phyloP scores from a whole-genome alignment of 1,140 invertebrate genomes.

The Drosophila tropicalis region DNA sequence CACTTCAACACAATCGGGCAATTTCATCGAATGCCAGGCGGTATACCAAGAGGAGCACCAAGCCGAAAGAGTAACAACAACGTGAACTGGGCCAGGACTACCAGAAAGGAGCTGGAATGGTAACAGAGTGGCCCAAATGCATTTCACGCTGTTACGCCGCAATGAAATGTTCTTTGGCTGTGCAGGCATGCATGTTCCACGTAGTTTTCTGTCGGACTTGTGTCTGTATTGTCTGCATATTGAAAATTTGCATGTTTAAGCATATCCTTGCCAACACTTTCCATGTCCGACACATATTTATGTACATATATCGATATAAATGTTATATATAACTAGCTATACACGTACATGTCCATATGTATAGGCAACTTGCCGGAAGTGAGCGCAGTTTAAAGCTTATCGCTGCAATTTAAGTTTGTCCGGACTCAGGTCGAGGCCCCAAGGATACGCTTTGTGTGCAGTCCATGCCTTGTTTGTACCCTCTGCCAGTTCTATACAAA shows the following conservation, averaged over 20 bases:
- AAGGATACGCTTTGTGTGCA: conserved; percentile 47
- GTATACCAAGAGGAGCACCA: conserved; percentile 8
- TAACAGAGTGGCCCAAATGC: conserved; percentile 58
- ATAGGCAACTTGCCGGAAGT: conserved; percentile 62
- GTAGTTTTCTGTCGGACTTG: conserved; percentile 15
- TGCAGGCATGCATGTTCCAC: conserved; percentile 70
- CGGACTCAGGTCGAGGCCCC: conserved; percentile 14
- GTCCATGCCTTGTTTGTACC: not conserved
- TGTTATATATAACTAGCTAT: conserved; percentile 7
- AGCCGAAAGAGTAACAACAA: not conserved
- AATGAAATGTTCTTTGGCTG: conserved; percentile 61
- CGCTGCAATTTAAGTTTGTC: conserved; percentile 74
- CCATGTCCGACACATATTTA: conserved; percentile 54
- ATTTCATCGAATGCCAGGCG: conserved; percentile 70
- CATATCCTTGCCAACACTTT: conserved; percentile 81
- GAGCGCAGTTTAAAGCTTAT: conserved; percentile 79
- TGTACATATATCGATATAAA: conserved; percentile 22
- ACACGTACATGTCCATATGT: conserved; percentile 21
- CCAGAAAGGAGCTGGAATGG: conserved; percentile 3
- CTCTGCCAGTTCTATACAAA: not conserved
- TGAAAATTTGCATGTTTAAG: conserved; percentile 82
- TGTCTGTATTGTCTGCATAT: conserved; percentile 77
- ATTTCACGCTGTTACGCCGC: conserved; percentile 68
- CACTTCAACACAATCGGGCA: conserved; percentile 82
- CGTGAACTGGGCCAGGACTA: not conserved